Conservation (phyloP, 2,888 invertebrate genomes). For the Cephus rjabovi region DNA sequence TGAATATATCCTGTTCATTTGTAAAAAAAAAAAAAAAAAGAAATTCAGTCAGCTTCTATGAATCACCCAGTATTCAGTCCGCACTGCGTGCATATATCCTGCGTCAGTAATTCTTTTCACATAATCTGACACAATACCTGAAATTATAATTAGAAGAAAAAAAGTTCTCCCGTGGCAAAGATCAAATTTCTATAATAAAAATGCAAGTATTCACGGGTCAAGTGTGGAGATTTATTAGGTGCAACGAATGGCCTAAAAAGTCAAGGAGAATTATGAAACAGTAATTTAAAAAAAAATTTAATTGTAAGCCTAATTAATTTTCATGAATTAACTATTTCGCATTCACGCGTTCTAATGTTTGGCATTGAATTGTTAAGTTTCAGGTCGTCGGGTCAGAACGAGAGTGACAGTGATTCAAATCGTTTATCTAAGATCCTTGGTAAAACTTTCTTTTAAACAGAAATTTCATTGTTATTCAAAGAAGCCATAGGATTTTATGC, state of each 20-base stretch:
- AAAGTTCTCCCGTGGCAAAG: neutral
- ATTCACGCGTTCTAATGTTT: neutral
- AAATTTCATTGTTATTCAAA: constrained; percentile 30
- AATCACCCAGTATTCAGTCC: neutral
- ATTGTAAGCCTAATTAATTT: neutral
- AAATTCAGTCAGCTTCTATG: neutral
- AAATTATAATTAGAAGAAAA: neutral
- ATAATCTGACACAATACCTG: neutral
- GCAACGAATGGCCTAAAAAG: neutral
- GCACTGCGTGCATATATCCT: neutral
- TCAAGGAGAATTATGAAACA: neutral
- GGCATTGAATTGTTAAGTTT: neutral
- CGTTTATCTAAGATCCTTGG: neutral
- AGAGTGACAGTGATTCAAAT: neutral
- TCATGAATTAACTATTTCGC: neutral
- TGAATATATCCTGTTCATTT: neutral
- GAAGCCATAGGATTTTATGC: constrained; percentile 14
- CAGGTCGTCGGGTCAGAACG: neutral
- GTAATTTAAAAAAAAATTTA: neutral
- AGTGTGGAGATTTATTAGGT: neutral
- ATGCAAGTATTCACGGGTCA: neutral
- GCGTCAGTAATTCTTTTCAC: neutral
- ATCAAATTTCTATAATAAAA: neutral
- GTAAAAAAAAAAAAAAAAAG: neutral
- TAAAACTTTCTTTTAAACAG: constrained; percentile 29